A percentile compares a stretch with the other conserved stretches of the same genome.
Conservation (phyloP, 2,113 vertebrate genomes). For the Sinocyclocheilus grahami region DNA sequence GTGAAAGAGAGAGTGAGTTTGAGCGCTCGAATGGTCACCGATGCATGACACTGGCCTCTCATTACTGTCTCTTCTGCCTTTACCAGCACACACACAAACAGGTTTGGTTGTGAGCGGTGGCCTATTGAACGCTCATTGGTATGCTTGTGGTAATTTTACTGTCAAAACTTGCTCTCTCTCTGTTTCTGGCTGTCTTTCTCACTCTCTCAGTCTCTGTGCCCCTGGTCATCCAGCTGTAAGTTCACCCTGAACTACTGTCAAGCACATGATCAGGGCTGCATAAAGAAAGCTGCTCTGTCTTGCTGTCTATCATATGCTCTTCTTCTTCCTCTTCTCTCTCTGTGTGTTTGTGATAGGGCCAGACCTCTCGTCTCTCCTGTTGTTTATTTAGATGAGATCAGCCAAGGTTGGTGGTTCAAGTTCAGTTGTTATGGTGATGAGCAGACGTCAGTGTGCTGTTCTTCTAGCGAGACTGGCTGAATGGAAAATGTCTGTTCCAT, state of each 20-base stretch:
- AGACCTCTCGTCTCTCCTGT: conserved; percentile 61
- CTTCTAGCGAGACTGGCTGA: conserved; percentile 2
- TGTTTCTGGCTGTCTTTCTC: conserved; percentile 51
- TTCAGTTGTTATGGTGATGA: conserved; percentile 77
- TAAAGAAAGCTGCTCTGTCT: conserved; percentile 73
- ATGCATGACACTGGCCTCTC: conserved; percentile 99
- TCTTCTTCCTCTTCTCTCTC: neutral
- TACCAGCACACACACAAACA: conserved; percentile 78
- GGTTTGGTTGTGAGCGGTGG: conserved; percentile 82
- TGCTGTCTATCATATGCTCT: conserved; percentile 57
- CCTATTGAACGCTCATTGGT: conserved; percentile 79
- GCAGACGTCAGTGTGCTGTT: conserved; percentile 28
- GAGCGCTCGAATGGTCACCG: conserved; percentile 81
- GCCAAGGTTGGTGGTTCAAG: conserved; percentile 83
- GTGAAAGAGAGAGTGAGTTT: conserved; percentile 50
- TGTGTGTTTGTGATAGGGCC: conserved; percentile 59
- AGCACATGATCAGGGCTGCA: conserved; percentile 83
- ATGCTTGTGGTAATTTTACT: conserved; percentile 88
- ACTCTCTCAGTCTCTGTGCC: conserved; percentile 64
- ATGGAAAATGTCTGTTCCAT: conserved; percentile 69
- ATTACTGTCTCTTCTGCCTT: conserved; percentile 90
- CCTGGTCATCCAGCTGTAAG: conserved; percentile 91
- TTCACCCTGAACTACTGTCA: conserved; percentile 87
- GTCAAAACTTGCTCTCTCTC: conserved; percentile 83
- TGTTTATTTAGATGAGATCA: conserved; percentile 84